Evolutionary conservation across 2,113 vertebrate species (phyloP).

Genomic region (Dinomys branickii): DNA sequence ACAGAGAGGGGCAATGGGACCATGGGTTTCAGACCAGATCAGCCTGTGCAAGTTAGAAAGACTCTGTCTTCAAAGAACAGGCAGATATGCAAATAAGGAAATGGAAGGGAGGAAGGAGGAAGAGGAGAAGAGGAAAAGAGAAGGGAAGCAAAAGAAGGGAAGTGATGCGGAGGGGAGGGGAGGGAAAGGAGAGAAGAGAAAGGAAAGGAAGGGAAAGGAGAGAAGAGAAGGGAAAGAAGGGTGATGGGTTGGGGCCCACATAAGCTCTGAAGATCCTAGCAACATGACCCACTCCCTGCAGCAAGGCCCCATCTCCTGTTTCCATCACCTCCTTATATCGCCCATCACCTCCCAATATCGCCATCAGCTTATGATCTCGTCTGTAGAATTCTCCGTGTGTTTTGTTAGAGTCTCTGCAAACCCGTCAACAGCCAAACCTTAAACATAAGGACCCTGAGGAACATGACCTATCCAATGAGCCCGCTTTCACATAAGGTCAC

Average conservation of each 20-base stretch:
- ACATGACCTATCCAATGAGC: neutral
- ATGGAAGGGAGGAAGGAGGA: neutral
- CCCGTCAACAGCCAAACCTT: neutral
- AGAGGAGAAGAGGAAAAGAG: neutral
- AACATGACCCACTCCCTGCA: neutral
- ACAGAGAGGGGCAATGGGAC: neutral
- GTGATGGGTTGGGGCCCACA: neutral
- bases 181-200: accelerated
- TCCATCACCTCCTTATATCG: neutral
- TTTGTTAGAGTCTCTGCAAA: neutral
- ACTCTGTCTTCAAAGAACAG: neutral
- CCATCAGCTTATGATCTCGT: neutral
- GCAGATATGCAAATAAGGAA: neutral
- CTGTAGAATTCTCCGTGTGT: neutral
- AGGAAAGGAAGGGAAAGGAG: accelerated
- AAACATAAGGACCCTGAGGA: neutral
- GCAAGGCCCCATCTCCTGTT: neutral
- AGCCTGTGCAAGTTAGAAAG: neutral
- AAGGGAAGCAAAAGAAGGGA: no score
- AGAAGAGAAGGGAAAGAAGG: neutral
- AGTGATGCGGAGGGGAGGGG: no score
- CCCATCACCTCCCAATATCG: neutral
- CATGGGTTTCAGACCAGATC: neutral
- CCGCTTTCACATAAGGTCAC: neutral
- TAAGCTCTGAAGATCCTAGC: neutral